Base-by-base conservation (phyloP, 2,797 vertebrate genomes). In the Centropyge bicolor region DNA sequence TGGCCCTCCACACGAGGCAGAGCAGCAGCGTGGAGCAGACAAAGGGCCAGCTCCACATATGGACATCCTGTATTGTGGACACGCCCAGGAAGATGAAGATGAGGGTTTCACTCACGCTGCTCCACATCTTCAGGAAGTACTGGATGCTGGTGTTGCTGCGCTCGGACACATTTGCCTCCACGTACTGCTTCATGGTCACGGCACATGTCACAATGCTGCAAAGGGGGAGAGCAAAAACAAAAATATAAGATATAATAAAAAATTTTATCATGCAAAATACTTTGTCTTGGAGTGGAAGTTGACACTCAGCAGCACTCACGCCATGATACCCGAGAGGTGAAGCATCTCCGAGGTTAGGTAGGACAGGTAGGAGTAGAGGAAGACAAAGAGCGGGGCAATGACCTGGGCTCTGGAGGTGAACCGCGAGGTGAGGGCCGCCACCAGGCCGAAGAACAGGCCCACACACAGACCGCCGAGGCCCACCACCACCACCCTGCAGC, bases 81-180 rank as follows among this genome's bases (percentile, higher is more conserved):
- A 98, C 97, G 0, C 97, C 97, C 5, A 98, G 94, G 93, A 98
- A 98, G 92, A 98, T 97, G 91, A 98, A 98, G 91, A 98, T 98
- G 78, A 98, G 94, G 35, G 97, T 98, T 88, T 98, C 97, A 0
- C 97, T 98, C 83, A 98, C 96, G 0, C 97, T 98, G 94, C 97
- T 98, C 97, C 97, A 98, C 97, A 98, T 98, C 95, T 98, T 98
- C 81, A 98, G 94, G 92, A 98, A 98, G 80, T 98, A 98, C 70
- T 98, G 97, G 93, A 98, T 98, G 93, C 96, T 98, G 64, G 96
- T 98, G 91, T 98, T 97, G 78, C 97, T 97, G 81, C 96, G 97
- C 91, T 98, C 96, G 0, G 97, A 98, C 89, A 97, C 94, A 71
- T 96, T 97, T 20, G 94, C 94, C 88, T 97, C 95, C 86, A 97